A percentile compares a stretch with the other conserved stretches of the same genome.
These are phyloP conservation scores for Tympanuchus pallidicinctus DNA, from an alignment of 2,113 vertebrate genomes.

Conservation along the genomic window DNA sequence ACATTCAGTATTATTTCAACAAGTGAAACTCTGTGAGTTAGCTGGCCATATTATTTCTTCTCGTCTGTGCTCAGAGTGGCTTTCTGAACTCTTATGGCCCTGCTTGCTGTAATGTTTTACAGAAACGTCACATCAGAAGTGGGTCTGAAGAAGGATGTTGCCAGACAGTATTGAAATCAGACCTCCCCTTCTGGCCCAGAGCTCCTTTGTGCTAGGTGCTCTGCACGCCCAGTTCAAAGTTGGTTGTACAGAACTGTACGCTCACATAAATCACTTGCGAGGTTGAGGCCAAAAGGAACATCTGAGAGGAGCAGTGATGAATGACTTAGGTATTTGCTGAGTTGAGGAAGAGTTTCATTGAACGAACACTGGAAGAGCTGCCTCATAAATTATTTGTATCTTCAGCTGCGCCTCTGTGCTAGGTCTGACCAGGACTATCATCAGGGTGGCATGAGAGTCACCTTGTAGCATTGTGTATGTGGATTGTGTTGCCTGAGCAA, in stretches of 20 bases:
- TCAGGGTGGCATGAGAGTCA: neutral
- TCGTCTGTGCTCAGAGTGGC: neutral
- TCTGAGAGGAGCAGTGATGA: neutral
- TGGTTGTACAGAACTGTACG: neutral
- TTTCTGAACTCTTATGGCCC: neutral
- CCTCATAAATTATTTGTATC: neutral
- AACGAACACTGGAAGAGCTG: neutral
- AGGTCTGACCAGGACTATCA: neutral
- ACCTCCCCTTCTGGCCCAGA: neutral
- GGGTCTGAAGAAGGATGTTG: neutral
- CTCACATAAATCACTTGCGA: neutral
- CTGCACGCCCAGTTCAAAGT: neutral
- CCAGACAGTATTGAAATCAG: neutral
- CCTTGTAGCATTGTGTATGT: rapidly evolving
- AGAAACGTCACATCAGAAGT: neutral
- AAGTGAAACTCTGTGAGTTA: neutral
- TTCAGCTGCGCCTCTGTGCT: neutral
- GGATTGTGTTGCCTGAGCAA: neutral
- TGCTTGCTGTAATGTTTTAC: neutral
- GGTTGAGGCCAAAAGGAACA: neutral
- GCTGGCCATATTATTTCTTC: neutral
- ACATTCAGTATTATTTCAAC: neutral
- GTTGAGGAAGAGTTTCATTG: neutral
- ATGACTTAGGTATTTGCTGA: neutral
- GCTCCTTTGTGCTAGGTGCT: neutral